Evolutionary conservation across 1,140 invertebrate species (phyloP).

Genomic region (Bombus balteatus): DNA sequence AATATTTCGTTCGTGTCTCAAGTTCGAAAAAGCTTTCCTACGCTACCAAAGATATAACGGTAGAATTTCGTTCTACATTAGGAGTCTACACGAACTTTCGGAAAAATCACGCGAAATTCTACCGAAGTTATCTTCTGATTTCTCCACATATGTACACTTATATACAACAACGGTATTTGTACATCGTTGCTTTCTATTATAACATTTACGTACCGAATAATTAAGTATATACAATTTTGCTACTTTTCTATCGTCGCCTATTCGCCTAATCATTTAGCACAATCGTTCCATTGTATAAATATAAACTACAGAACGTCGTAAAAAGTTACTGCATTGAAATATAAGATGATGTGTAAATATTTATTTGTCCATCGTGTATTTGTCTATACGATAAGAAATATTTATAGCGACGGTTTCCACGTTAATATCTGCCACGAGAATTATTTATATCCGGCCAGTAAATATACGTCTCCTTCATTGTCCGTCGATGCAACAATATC

Average conservation of each 20-base stretch:
- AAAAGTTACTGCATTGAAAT: too few relatives aligned
- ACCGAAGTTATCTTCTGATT: not conserved
- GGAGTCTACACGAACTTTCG: not conserved
- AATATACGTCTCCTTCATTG: not conserved
- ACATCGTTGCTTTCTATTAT: too few relatives aligned
- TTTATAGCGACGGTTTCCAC: too few relatives aligned
- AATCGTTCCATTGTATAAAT: too few relatives aligned
- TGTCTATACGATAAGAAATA: not conserved
- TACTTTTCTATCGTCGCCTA: too few relatives aligned
- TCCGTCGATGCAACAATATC: not conserved
- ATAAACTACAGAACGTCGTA: too few relatives aligned
- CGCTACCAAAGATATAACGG: not conserved
- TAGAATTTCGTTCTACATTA: not conserved
- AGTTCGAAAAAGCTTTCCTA: not conserved
- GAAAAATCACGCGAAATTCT: not conserved
- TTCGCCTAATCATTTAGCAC: too few relatives aligned
- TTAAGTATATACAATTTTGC: too few relatives aligned
- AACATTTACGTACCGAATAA: too few relatives aligned
- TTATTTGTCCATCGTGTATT: not conserved
- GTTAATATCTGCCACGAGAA: not conserved
- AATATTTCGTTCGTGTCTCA: constrained; percentile 2
- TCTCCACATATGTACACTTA: too few relatives aligned
- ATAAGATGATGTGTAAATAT: not conserved
- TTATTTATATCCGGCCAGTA: not conserved
- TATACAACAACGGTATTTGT: too few relatives aligned